These are phyloP conservation scores for Parnassius orleans DNA, from an alignment of 2,888 invertebrate species.

Conservation along the genomic window DNA sequence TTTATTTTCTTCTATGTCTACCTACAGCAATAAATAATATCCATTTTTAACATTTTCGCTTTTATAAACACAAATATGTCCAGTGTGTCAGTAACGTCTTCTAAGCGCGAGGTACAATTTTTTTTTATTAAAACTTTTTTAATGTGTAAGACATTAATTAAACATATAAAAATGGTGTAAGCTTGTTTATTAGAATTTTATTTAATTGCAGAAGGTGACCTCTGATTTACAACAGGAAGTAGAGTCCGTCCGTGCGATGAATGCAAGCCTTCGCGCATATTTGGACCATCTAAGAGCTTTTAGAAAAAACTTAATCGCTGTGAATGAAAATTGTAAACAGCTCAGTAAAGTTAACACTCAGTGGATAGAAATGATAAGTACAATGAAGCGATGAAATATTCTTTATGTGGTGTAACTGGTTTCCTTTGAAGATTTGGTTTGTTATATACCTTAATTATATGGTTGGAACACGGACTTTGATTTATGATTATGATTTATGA, in stretches of 20 bases:
- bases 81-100: constrained; percentile 44
- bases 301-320: constrained; percentile 46
- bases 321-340: constrained; percentile 54
- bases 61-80: constrained; percentile 37
- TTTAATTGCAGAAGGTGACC: constrained; percentile 46
- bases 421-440: no score
- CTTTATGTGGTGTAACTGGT: no score
- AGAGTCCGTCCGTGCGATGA: constrained; percentile 54
- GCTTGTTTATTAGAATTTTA: constrained; percentile 32
- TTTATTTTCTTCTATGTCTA: no score
- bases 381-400: constrained; percentile 29
- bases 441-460: no score
- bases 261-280: constrained; percentile 51
- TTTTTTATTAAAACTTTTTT: no score
- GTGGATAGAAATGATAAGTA: constrained; percentile 50
- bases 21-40: no score
- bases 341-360: constrained; percentile 57
- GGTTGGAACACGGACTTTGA: no score
- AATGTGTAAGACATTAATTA: no score
- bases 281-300: constrained; percentile 51
- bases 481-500: no score
- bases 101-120: constrained; percentile 41
- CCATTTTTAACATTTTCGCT: no score
- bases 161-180: neutral
- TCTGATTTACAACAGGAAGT: constrained; percentile 57